These are phyloP conservation scores for Helicolenus hilgendorfi DNA, from an alignment of 2,797 vertebrate species.

Conservation along the genomic window DNA sequence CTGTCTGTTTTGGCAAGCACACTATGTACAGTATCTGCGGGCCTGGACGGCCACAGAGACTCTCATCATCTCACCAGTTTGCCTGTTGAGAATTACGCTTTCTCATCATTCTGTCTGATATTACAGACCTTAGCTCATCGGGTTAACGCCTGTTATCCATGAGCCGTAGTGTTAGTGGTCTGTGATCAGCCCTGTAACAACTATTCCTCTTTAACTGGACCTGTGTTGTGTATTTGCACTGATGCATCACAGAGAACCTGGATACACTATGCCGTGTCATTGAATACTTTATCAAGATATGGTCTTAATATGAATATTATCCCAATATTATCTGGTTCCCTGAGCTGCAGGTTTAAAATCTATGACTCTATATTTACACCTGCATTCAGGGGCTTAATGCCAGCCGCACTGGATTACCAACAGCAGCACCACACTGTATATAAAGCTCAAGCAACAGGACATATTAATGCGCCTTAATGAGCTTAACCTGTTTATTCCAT, in stretches of 20 bases:
- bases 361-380: conserved; percentile 73
- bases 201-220: not conserved
- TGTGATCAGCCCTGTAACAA: not conserved
- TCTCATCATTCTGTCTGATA: not conserved
- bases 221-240: not conserved
- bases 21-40: conserved; percentile 9
- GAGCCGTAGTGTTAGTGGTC: not conserved
- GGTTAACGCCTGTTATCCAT: not conserved
- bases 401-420: conserved; percentile 65
- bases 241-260: not conserved
- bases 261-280: not conserved
- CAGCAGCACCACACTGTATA: conserved; percentile 23
- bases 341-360: conserved; percentile 53
- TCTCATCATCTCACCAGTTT: not conserved
- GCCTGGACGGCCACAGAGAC: not conserved
- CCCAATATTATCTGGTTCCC: conserved; percentile 19
- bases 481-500: conserved; percentile 69
- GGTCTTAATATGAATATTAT: not conserved
- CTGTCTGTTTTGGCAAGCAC: conserved; percentile 46
- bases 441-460: conserved; percentile 56
- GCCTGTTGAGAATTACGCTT: not conserved
- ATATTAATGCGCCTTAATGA: conserved; percentile 69
- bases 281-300: not conserved
- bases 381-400: conserved; percentile 64
- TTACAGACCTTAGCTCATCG: not conserved